Base-by-base conservation (phyloP, 2,797 vertebrate species). In the Pogonophryne albipinna region DNA sequence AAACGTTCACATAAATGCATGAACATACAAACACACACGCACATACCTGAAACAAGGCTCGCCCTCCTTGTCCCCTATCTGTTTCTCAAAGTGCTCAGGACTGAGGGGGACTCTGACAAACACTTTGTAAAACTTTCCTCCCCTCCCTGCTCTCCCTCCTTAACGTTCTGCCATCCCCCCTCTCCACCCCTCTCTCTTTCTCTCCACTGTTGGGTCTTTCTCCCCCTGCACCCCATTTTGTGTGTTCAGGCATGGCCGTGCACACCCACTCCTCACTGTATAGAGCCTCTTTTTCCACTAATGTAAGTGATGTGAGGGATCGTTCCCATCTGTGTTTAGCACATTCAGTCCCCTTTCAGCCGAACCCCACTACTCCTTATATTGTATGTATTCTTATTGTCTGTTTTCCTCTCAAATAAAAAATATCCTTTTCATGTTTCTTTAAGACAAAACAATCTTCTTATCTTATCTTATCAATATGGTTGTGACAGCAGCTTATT, bases 1-100 rank as follows among this genome's bases (percentile, higher is more conserved):
- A 80, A 15, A 71, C 56, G 67, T 65, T 56, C 47, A 68, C 27
- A 46, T 47, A 75, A 50, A 84, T 38, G 9, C 47, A 79, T 19
- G 8, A 5, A 67, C 59, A 45, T 27, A 69, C 27, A 76, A 38
- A 50, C 12, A 9, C 23, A 76, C 2, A 49, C n/a, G n/a, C 57
- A 46, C 62, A 68, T 92, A 95, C 95, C 95, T 94, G 91, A 79
- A 78, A 65, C 81, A 59, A 85, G 82, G 74, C 79, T 81, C 82
- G 81, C 82, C 87, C 89, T 90, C 91, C 74, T 87, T 63, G 87
- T 88, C 80, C 83, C 84, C 59, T 80, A 61, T 88, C 74, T 80
- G 34, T 38, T 61, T 80, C 68, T 64, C 66, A 71, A 71, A 86
- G 53, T 86, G 73, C 79, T 78, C 66, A 84, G 86, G 80, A 91